A percentile compares a stretch with the other conserved stretches of the same genome.
Conservation (phyloP, 2,113 vertebrate genomes). For the Pleuronectes platessa region DNA sequence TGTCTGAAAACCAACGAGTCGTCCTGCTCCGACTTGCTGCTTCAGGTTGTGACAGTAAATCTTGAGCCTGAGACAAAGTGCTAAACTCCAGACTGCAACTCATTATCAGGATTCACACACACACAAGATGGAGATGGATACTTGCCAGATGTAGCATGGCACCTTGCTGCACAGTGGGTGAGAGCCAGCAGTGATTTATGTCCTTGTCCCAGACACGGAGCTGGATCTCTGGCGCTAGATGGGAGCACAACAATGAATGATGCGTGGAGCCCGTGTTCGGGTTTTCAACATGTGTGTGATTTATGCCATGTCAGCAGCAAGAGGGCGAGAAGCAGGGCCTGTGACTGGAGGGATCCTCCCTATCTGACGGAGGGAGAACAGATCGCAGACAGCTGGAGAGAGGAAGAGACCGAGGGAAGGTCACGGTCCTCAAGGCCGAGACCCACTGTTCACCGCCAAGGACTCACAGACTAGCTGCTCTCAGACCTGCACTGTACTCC, state of each 20-base stretch:
- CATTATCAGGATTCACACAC: no score
- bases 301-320: slow-evolving; percentile 19
- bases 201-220: neutral
- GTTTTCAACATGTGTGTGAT: slow-evolving; percentile 32
- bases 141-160: neutral
- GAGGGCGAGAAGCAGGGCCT: slow-evolving; percentile 34
- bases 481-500: no score
- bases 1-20: no score
- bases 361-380: slow-evolving; percentile 30
- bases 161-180: neutral
- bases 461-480: no score
- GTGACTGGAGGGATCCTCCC: slow-evolving; percentile 32
- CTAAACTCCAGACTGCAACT: no score
- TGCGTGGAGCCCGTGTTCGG: neutral
- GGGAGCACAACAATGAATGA: slow-evolving; percentile 10
- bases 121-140: neutral
- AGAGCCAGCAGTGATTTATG: neutral
- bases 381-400: slow-evolving; percentile 35
- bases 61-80: no score
- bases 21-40: no score
- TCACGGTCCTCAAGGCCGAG: neutral
- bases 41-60: no score
- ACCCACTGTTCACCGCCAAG: no score
- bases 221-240: neutral
- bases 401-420: neutral